Evolutionary conservation across 2,797 vertebrate species (phyloP).

Genomic region (Sarcophilus harrisii): DNA sequence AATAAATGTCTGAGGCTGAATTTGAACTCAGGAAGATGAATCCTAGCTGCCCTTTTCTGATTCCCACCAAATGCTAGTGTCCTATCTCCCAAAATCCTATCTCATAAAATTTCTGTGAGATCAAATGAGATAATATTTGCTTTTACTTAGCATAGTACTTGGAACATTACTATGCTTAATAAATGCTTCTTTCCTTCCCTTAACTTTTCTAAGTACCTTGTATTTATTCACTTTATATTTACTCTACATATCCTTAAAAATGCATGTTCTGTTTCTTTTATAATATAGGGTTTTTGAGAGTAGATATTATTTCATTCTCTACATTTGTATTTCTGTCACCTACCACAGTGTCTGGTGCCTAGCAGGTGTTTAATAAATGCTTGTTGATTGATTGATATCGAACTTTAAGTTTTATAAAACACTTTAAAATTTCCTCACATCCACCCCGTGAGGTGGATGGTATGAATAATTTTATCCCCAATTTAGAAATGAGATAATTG

Average conservation of each 20-base stretch:
- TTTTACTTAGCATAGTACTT: background rate
- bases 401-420: background rate
- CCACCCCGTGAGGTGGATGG: background rate
- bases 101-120: background rate
- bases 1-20: background rate
- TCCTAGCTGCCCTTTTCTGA: background rate
- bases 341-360: background rate
- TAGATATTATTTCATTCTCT: background rate
- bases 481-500: background rate
- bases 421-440: background rate
- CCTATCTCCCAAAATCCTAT: background rate
- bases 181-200: background rate
- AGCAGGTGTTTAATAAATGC: background rate
- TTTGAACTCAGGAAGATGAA: background rate
- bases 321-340: background rate
- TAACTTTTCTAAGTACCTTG: background rate
- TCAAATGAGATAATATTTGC: background rate
- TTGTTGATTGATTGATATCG: background rate
- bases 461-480: background rate
- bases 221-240: background rate
- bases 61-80: background rate
- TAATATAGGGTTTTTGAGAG: background rate
- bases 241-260: background rate
- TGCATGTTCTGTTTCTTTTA: background rate
- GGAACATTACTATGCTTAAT: background rate